Evolutionary conservation across 2,797 vertebrate species (phyloP), one percentile per base, ranked within the genome.

Genomic region (Varecia variegata): DNA sequence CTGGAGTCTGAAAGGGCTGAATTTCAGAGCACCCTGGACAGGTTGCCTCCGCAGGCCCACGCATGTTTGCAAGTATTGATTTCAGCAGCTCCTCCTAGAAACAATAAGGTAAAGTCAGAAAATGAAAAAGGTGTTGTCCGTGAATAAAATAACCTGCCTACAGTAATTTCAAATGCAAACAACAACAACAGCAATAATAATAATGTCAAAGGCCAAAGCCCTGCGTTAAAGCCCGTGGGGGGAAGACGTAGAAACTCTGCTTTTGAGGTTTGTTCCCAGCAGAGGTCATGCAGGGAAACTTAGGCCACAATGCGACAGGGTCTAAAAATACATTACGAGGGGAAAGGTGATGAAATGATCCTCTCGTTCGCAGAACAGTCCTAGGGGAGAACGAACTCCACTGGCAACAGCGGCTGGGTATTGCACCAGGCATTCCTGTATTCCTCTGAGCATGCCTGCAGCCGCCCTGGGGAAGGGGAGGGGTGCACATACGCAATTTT

Each of bases 281-380:
- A 40, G 65, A 40, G 47, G 60, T 38, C 67, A 56, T 50, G 15
- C 68, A 25, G 67, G 82, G 93, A 95, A 94, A 76, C 89, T 71
- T 87, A 80, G 96, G 83, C 77, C 65, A 7, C 71, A 43, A 45
- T 77, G 84, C 47, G 88, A 81, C 88, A 92, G 81, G 47, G 74
- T 93, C 98, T 98, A 94, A 97, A 98, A 98, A 95, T 73, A 95
- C 68, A 0, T 58, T 54, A 17, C 54, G 40, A 83, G n/a, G 87
- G 47, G 50, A 91, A 97, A 96, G 97, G 97, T 98, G 98, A 98
- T 98, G 98, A 98, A 98, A 98, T 52, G 76, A 27, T 95, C 43
- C 25, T 80, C 73, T 25, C 65, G 11, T 56, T 0, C 0, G 2
- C 73, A 91, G 86, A 91, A 56, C 12, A 0, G 43, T 97, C 97